A percentile compares a stretch with the other conserved stretches of the same genome.
These are phyloP conservation scores for Chelidonichthys spinosus DNA, from an alignment of 2,797 vertebrate genomes.

Conservation along the genomic window DNA sequence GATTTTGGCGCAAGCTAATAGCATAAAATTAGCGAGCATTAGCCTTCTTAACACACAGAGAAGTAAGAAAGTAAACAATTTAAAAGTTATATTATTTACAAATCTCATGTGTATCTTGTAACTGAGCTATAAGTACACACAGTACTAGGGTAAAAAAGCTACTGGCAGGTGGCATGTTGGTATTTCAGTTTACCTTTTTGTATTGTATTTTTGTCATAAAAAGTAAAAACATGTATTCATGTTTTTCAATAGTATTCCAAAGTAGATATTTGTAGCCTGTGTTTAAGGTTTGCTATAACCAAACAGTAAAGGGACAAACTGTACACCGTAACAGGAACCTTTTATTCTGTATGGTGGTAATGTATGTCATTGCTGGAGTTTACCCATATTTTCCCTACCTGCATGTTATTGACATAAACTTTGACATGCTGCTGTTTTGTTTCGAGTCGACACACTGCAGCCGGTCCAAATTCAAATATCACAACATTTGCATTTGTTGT, in stretches of 20 bases:
- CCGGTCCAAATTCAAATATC: slow-evolving; percentile 2
- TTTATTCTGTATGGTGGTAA: not conserved
- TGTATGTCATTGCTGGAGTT: slow-evolving; percentile 13
- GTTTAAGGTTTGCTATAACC: not conserved
- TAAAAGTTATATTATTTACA: not conserved
- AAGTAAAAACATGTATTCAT: too few species aligned
- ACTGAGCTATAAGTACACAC: not conserved
- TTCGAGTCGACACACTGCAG: slow-evolving; percentile 12
- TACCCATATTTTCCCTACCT: slow-evolving; percentile 22
- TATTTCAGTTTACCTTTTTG: not conserved
- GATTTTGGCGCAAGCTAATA: too few species aligned
- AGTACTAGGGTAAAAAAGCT: not conserved
- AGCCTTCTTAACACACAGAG: not conserved
- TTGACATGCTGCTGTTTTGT: slow-evolving; percentile 1
- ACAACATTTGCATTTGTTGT: slow-evolving; percentile 26
- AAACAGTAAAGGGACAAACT: not conserved
- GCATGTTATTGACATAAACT: slow-evolving; percentile 33
- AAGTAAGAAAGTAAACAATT: not conserved
- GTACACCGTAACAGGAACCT: not conserved
- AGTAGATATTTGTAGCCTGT: not conserved
- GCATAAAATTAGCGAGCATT: not conserved
- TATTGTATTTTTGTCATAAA: too few species aligned
- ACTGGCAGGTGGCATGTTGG: not conserved
- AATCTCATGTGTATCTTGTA: not conserved
- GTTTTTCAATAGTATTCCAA: not conserved